Conservation (phyloP, 2,113 vertebrate species). For the Cheirogaleus medius region DNA sequence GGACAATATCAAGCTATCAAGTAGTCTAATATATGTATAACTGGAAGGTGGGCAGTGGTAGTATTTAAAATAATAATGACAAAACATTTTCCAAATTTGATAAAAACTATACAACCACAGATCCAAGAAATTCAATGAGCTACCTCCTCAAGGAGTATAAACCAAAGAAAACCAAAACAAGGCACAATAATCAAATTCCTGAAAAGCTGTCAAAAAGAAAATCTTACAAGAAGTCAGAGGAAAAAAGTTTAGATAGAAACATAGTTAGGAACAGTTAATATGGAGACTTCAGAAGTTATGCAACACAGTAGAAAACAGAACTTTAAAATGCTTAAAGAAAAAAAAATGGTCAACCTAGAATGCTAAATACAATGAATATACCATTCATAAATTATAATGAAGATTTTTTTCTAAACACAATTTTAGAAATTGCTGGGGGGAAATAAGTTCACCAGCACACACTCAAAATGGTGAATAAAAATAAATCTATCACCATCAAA, state of each 20-base stretch:
- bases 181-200: not conserved
- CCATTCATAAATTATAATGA: not conserved
- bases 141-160: not conserved
- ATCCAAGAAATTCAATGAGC: not conserved
- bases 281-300: not conserved
- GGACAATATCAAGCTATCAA: not conserved
- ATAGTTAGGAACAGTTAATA: not conserved
- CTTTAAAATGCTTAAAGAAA: not conserved
- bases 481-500: not conserved
- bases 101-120: not conserved
- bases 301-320: slow-evolving; percentile 6
- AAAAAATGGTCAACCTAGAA: not conserved
- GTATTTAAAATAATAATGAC: not conserved
- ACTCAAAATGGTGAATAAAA: not conserved
- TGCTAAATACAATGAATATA: slow-evolving; percentile 6
- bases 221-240: not conserved
- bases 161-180: not conserved
- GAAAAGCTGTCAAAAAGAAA: slow-evolving; percentile 10
- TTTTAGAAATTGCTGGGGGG: too few relatives aligned
- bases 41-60: not conserved
- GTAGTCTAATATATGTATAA: not conserved
- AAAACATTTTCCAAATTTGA: not conserved
- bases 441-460: not conserved
- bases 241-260: not conserved
- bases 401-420: not conserved